Conservation (phyloP, 2,113 vertebrate species). For the Ancistrus triradiatus region DNA sequence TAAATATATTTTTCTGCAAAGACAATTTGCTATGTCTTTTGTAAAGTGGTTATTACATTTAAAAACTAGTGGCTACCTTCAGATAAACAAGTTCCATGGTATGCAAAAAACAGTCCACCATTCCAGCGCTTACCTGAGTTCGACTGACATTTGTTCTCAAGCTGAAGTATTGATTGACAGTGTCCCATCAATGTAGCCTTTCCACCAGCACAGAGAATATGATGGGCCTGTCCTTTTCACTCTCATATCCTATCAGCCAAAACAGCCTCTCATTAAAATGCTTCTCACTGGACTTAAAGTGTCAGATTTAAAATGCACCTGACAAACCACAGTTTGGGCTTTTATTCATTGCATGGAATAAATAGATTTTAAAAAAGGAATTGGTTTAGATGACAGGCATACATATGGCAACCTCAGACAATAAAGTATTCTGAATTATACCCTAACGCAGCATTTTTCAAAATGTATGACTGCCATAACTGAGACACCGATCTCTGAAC, state of each 20-base stretch:
- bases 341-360: background rate
- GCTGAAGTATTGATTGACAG: slow-evolving; percentile 37
- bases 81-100: background rate
- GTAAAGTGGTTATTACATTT: too few species aligned
- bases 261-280: slow-evolving; percentile 23
- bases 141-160: slow-evolving; percentile 28
- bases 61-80: too few species aligned
- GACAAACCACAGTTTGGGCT: background rate
- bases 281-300: background rate
- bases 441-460: too few species aligned
- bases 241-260: slow-evolving; percentile 6
- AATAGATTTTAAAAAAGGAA: background rate
- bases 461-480: background rate
- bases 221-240: slow-evolving; percentile 35
- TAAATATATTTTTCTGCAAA: too few species aligned
- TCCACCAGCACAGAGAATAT: slow-evolving; percentile 19
- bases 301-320: slow-evolving; percentile 13
- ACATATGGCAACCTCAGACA: too few species aligned
- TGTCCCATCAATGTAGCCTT: slow-evolving; percentile 4
- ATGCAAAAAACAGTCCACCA: background rate
- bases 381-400: background rate
- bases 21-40: too few species aligned
- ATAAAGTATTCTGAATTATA: too few species aligned
- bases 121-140: slow-evolving; percentile 9
- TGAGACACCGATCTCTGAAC: background rate